Evolutionary conservation across 2,888 invertebrate genomes (phyloP).

Genomic region (Cabera pusaria): DNA sequence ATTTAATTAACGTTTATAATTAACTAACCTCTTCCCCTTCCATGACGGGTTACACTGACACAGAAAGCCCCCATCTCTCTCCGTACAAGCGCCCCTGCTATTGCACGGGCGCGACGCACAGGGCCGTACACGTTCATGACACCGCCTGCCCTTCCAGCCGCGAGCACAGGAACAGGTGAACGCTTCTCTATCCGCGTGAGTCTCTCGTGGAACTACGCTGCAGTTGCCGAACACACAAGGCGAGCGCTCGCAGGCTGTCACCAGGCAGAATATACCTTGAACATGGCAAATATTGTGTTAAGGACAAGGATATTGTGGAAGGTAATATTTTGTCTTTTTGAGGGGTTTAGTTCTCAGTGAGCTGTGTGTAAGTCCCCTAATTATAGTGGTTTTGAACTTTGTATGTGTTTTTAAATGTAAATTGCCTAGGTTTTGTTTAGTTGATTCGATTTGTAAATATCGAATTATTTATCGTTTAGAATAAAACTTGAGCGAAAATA

Average conservation of each 20-base stretch:
- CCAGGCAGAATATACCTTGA: conserved; percentile 88
- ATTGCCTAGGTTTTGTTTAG: no score
- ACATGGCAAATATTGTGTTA: neutral
- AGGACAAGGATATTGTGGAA: no score
- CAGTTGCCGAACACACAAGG: conserved; percentile 88
- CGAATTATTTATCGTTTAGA: no score
- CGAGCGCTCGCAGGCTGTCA: conserved; percentile 89
- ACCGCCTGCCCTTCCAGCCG: conserved; percentile 87
- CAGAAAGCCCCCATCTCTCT: conserved; percentile 85
- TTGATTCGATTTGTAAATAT: no score
- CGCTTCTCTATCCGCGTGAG: conserved; percentile 49
- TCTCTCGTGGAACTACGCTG: conserved; percentile 58
- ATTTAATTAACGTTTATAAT: no score
- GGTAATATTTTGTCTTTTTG: no score
- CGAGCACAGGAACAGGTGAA: conserved; percentile 86
- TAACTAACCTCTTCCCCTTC: conserved; percentile 81
- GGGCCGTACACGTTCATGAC: conserved; percentile 86
- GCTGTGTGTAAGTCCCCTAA: no score
- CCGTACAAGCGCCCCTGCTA: conserved; percentile 88
- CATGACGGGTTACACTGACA: conserved; percentile 91
- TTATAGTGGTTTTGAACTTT: no score
- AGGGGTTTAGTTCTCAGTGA: no score
- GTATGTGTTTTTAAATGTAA: no score
- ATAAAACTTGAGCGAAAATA: no score
- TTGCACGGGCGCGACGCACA: conserved; percentile 90